Conservation (phyloP, 1,140 invertebrate species). For the Lepidurus couesii region DNA sequence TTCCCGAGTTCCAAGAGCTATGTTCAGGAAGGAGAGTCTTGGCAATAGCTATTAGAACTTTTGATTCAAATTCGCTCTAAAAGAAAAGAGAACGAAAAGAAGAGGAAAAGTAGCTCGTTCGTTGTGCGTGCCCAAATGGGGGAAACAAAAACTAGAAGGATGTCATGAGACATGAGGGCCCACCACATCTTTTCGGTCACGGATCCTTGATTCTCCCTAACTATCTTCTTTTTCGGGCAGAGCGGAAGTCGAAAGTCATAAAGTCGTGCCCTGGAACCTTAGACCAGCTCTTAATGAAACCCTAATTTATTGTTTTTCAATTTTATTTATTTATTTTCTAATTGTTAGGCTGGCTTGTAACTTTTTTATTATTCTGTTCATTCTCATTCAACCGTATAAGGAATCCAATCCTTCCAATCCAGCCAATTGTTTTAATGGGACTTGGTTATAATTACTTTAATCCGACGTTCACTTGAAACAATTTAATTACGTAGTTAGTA, state of each 20-base stretch:
- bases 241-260: background rate
- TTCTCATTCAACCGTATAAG: too few relatives aligned
- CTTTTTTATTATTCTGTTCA: too few relatives aligned
- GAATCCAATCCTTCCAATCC: too few relatives aligned
- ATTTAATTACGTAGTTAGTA: too few relatives aligned
- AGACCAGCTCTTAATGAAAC: too few relatives aligned
- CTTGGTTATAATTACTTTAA: too few relatives aligned
- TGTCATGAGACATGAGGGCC: background rate
- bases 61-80: background rate
- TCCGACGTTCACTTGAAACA: too few relatives aligned
- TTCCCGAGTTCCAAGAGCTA: background rate
- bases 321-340: too few relatives aligned
- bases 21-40: background rate
- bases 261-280: background rate
- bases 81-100: background rate
- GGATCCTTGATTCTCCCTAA: background rate
- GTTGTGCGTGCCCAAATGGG: background rate
- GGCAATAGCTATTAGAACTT: background rate
- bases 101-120: background rate
- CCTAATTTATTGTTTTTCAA: too few relatives aligned
- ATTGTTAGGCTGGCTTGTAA: too few relatives aligned
- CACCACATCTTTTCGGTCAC: slow-evolving; percentile 9
- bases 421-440: too few relatives aligned
- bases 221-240: background rate
- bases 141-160: background rate